Evolutionary conservation across 2,888 invertebrate genomes (phyloP), one percentile per base, ranked within the genome.

Genomic region (Tuberolachnus salignus): DNA sequence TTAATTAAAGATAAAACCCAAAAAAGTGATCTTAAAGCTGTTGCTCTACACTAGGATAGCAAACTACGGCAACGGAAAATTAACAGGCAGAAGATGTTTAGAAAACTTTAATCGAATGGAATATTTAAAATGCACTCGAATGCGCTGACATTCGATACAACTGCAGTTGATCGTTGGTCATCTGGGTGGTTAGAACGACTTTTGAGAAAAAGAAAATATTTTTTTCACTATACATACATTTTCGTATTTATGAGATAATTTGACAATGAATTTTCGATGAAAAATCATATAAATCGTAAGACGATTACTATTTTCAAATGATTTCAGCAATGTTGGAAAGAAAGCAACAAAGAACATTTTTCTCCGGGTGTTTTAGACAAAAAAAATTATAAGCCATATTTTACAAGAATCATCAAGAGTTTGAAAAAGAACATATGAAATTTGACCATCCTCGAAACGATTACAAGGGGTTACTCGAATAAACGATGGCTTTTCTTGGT

Each of bases 21-120:
- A 61, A 21, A 59, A 49, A 42, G n/a, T 72, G 44, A 59, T 72
- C 57, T 72, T 19, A 2, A 34, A 49, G 46, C 44, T 72, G 11
- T 72, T 21, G 72, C 49, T 23, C n/a, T 72, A 34, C 73, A 72
- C 21, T 72, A 61, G 73, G 61, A 72, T 16, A 46, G 73, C 10
- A 72, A 72, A 14, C 51, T 59, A n/a, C 63, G 59, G n/a, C 49
- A 71, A 57, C 55, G 16, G 71, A 23, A 72, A 74, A 74, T 42
- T 8, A 70, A 70, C 53, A 70, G 26, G 53, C 53, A 70, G 21
- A 57, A 53, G 26, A 21, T 53, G 53, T 57, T 53, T 53, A 70
- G 8, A 57, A 53, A 26, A 57, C 70, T 70, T 70, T n/a, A 70
- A 53, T 44, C 13, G 53, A 70, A 70, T 53, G 70, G 70, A 70